Percentiles rank a stretch among this genome's conserved stretches.
phyloP scores from a whole-genome alignment of 2,797 vertebrate species.

The Pteronotus mesoamericanus region DNA sequence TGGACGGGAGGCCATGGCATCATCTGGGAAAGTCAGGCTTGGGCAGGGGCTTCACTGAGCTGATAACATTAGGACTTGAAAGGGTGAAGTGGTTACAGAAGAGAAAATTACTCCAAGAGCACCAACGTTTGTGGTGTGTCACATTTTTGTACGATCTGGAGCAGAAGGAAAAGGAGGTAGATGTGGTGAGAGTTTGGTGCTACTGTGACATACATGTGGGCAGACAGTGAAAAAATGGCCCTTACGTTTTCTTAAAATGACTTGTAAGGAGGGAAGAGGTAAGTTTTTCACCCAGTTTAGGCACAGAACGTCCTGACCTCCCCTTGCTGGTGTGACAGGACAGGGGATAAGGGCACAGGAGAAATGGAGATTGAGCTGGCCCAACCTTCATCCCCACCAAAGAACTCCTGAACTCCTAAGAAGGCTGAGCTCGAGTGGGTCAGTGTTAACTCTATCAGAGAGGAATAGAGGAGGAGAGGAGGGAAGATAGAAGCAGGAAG shows the following conservation, averaged over 20 bases:
- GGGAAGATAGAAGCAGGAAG: not conserved
- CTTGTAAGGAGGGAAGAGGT: not conserved
- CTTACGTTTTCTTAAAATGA: not conserved
- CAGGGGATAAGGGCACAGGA: not conserved
- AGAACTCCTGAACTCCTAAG: not conserved
- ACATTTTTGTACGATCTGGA: not conserved
- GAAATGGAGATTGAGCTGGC: not conserved
- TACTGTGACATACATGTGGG: not conserved
- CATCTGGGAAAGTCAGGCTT: not conserved
- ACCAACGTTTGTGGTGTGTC: not conserved
- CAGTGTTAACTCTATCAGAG: not conserved
- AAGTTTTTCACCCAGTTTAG: not conserved
- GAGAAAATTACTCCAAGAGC: not conserved
- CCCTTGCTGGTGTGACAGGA: not conserved
- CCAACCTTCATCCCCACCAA: not conserved
- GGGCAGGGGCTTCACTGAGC: not conserved
- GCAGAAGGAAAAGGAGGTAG: not conserved
- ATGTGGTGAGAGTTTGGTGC: not conserved
- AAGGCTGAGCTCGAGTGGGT: not conserved
- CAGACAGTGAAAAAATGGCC: not conserved
- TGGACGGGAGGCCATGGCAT: not conserved
- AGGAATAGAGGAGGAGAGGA: not conserved
- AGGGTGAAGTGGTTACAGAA: not conserved
- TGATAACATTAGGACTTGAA: not conserved
- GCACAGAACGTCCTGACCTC: not conserved